Conservation (phyloP, 2,113 vertebrate genomes). For the Melospiza melodia region DNA sequence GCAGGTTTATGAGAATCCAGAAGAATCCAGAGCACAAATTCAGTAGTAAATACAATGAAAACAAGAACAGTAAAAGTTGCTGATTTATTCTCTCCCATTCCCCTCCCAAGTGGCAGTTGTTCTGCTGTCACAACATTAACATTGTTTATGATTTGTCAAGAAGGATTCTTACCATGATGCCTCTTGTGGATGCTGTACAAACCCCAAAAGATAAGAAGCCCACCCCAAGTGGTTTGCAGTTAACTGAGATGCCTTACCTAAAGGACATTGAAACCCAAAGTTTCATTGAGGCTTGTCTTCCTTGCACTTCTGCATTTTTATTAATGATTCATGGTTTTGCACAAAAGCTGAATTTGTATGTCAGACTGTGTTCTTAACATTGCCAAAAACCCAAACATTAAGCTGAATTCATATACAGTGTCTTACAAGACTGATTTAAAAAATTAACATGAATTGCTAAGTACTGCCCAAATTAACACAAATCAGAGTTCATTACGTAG, state of each 20-base stretch:
- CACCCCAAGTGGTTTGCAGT: background rate
- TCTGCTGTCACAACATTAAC: background rate
- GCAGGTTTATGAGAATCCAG: background rate
- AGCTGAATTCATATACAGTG: constrained; percentile 9
- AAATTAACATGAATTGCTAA: constrained; percentile 65
- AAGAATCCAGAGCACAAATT: background rate
- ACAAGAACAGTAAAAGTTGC: background rate
- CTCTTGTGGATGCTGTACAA: background rate
- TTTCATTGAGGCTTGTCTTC: background rate
- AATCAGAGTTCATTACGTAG: constrained; percentile 69
- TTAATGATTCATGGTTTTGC: background rate
- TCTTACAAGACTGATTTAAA: constrained; percentile 49
- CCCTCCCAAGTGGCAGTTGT: background rate
- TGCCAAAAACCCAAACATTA: constrained; percentile 8
- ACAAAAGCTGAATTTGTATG: background rate
- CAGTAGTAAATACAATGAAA: background rate
- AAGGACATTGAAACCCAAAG: background rate
- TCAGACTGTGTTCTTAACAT: background rate
- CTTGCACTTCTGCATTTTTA: background rate
- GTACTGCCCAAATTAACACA: constrained; percentile 68
- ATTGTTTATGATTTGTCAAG: background rate
- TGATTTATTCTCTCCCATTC: background rate
- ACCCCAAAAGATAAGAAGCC: background rate
- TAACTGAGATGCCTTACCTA: background rate
- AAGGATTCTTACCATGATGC: background rate